Evolutionary conservation across 2,888 invertebrate species (phyloP).

Genomic region (Andrena camellia): DNA sequence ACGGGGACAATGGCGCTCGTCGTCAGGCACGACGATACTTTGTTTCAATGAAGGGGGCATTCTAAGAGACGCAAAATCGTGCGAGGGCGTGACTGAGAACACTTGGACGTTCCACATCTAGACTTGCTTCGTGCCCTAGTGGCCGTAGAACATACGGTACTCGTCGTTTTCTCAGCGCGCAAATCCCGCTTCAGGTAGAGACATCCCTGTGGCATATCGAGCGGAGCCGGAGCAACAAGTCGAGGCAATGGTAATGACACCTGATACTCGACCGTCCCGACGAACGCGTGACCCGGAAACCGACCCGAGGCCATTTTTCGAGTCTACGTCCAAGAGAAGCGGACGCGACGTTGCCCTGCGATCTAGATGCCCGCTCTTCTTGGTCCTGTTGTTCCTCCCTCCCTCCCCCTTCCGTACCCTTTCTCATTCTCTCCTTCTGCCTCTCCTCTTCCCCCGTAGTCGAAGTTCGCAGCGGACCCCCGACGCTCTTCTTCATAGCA

Average conservation of each 20-base stretch:
- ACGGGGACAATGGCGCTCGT: constrained; percentile 1
- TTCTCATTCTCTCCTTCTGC: constrained; percentile 11
- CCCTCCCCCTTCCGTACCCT: constrained; percentile 13
- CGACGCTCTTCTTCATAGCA: constrained; percentile 52
- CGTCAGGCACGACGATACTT: constrained; percentile 33
- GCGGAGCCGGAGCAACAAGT: constrained; percentile 37
- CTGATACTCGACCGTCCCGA: constrained; percentile 79
- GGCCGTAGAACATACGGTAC: constrained; percentile 70
- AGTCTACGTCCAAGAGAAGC: constrained; percentile 63
- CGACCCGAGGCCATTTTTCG: constrained; percentile 76
- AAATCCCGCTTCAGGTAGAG: constrained; percentile 59
- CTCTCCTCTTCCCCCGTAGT: constrained; percentile 23
- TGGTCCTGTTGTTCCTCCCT: constrained; percentile 43
- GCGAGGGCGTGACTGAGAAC: constrained; percentile 71
- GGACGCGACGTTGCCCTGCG: constrained; percentile 61
- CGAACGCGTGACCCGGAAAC: constrained; percentile 83
- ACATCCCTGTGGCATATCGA: constrained; percentile 67
- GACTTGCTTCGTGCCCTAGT: constrained; percentile 68
- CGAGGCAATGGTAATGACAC: constrained; percentile 80
- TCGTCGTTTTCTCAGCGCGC: constrained; percentile 67
- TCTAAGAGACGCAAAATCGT: constrained; percentile 59
- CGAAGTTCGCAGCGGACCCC: constrained; percentile 33
- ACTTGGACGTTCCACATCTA: constrained; percentile 68
- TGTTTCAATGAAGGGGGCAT: constrained; percentile 34
- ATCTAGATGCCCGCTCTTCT: constrained; percentile 70